Evolutionary conservation across 1,140 invertebrate species (phyloP).

Genomic region (Polyergus mexicanus): DNA sequence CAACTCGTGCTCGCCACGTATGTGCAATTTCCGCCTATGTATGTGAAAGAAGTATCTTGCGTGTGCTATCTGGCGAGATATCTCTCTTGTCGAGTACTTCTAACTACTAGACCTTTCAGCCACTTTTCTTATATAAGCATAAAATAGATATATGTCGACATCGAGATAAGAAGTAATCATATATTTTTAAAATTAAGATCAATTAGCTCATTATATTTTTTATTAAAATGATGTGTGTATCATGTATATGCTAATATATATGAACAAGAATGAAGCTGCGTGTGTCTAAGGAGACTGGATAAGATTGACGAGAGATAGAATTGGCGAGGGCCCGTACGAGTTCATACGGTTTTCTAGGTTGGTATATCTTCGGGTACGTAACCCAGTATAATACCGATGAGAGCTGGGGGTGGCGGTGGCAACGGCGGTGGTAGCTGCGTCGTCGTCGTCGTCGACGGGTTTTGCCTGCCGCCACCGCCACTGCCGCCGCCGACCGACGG

Average conservation of each 20-base stretch:
- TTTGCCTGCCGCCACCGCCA: constrained; percentile 61
- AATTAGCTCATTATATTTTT: not conserved
- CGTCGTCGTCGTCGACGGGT: constrained; percentile 67
- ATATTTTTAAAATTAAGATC: not conserved
- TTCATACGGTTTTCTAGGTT: constrained; percentile 68
- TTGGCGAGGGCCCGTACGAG: constrained; percentile 24
- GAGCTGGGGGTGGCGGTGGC: constrained; percentile 51
- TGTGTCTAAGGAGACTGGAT: not conserved
- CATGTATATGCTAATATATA: not conserved
- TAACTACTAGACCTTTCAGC: not conserved
- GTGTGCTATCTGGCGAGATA: constrained; percentile 1
- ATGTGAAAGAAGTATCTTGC: constrained; percentile 18
- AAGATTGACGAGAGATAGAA: constrained; percentile 35
- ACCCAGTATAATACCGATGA: constrained; percentile 73
- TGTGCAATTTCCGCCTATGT: constrained; percentile 7
- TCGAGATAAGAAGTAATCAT: not conserved
- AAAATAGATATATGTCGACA: not conserved
- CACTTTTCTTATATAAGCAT: not conserved
- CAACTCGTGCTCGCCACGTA: constrained; percentile 19
- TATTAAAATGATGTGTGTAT: not conserved
- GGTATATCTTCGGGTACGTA: constrained; percentile 68
- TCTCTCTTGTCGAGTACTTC: not conserved
- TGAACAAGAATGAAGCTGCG: not conserved
- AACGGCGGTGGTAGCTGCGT: constrained; percentile 66
- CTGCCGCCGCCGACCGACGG: constrained; percentile 77